Conservation (phyloP, 2,797 vertebrate genomes). For the Diplodus puntazzo region DNA sequence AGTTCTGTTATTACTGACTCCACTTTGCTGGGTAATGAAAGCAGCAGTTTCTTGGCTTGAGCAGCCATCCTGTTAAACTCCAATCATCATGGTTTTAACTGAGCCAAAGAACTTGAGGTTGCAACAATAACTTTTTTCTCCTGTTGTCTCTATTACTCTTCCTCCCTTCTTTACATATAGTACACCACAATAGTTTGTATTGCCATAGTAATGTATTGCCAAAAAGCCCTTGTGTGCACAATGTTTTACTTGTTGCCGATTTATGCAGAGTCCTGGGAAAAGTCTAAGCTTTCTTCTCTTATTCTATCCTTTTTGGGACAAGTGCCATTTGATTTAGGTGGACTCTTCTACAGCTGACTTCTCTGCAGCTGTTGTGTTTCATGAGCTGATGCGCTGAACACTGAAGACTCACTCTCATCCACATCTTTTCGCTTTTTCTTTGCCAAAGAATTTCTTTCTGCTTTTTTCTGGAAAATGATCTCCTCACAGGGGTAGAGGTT, state of each 20-base stretch:
- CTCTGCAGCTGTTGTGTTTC: slow-evolving; percentile 57
- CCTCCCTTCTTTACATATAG: slow-evolving; percentile 45
- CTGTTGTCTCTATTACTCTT: slow-evolving; percentile 19
- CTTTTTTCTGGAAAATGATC: slow-evolving; percentile 42
- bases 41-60: slow-evolving; percentile 55
- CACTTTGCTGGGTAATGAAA: slow-evolving; percentile 47
- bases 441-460: slow-evolving; percentile 40
- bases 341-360: slow-evolving; percentile 49
- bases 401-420: slow-evolving; percentile 41
- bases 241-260: slow-evolving; percentile 46
- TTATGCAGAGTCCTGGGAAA: slow-evolving; percentile 51
- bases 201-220: slow-evolving; percentile 61
- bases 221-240: slow-evolving; percentile 69
- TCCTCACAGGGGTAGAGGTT: slow-evolving; percentile 10
- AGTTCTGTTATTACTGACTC: slow-evolving; percentile 30
- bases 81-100: slow-evolving; percentile 50
- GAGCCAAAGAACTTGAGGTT: slow-evolving; percentile 77
- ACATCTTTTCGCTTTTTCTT: slow-evolving; percentile 44
- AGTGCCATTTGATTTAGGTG: slow-evolving; percentile 67
- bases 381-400: slow-evolving; percentile 35
- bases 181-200: slow-evolving; percentile 59
- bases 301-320: slow-evolving; percentile 41
- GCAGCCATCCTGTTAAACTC: slow-evolving; percentile 34
- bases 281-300: slow-evolving; percentile 17
- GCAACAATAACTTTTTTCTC: slow-evolving; percentile 27